These are phyloP conservation scores for Alsophila aescularia DNA, from an alignment of 2,888 invertebrate species.

Conservation along the genomic window DNA sequence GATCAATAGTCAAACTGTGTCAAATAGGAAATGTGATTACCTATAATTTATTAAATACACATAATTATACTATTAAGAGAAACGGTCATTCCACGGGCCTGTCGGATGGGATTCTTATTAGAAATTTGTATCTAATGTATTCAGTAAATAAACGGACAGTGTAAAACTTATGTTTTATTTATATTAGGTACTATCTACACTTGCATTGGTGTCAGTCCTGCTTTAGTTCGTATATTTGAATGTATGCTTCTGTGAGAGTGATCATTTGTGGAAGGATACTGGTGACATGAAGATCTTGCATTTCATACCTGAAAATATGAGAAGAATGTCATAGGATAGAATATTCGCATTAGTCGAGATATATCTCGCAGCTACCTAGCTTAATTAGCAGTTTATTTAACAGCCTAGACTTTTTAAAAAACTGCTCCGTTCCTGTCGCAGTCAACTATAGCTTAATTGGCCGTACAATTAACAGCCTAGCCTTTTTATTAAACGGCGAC, in stretches of 20 bases:
- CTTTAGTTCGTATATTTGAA: constrained; percentile 92
- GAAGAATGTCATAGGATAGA: neutral
- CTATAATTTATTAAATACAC: constrained; percentile 54
- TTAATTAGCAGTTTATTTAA: no score
- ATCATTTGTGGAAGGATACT: constrained; percentile 99
- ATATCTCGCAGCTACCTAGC: no score
- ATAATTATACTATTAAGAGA: constrained; percentile 53
- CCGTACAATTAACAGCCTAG: no score
- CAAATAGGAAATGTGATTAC: constrained; percentile 58
- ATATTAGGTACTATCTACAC: constrained; percentile 40
- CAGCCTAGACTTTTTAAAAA: no score
- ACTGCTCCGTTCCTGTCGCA: no score
- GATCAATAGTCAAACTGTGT: constrained; percentile 48
- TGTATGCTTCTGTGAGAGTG: constrained; percentile 98
- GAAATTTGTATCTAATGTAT: constrained; percentile 65
- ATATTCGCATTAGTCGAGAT: neutral
- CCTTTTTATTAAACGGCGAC: no score
- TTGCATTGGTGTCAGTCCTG: constrained; percentile 61
- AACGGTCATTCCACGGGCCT: constrained; percentile 65
- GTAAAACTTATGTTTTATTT: constrained; percentile 44
- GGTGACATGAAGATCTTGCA: constrained; percentile 99
- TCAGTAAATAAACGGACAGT: constrained; percentile 66
- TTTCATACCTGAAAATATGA: constrained; percentile 85
- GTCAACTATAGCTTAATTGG: no score
- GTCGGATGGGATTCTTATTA: constrained; percentile 57